Percentiles rank a stretch among this genome's conserved stretches.
phyloP scores from a whole-genome alignment of 2,113 vertebrate species.

The Ageneiosus marmoratus region DNA sequence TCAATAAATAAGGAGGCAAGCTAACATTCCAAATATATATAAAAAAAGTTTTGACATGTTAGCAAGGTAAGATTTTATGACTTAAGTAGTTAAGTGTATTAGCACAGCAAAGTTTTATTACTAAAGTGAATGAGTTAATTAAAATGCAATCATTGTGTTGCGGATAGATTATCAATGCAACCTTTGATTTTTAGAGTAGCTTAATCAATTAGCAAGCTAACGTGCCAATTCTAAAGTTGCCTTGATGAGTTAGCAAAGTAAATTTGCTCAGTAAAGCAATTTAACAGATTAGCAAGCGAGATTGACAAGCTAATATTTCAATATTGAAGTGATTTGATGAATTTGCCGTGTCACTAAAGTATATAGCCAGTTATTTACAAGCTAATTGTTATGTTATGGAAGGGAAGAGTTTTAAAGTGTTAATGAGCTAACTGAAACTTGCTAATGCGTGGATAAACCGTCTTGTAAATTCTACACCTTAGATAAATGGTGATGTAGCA shows the following conservation, averaged over 20 bases:
- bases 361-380: not conserved
- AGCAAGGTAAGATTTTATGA: not conserved
- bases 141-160: not conserved
- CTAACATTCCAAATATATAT: not conserved
- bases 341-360: not conserved
- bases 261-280: not conserved
- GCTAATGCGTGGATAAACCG: no score
- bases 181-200: not conserved
- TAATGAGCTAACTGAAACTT: not conserved
- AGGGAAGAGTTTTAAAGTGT: not conserved
- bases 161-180: not conserved
- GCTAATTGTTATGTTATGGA: not conserved
- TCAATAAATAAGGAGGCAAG: not conserved
- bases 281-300: not conserved
- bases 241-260: not conserved
- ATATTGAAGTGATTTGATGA: not conserved
- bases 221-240: no score
- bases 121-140: not conserved
- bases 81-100: not conserved
- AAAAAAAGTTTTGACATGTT: not conserved
- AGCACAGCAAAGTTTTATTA: not conserved
- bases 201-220: no score
- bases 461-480: no score
- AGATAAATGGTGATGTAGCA: no score
- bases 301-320: not conserved